Conservation (phyloP, 1,140 invertebrate species). For the Diuraphis noxia region DNA sequence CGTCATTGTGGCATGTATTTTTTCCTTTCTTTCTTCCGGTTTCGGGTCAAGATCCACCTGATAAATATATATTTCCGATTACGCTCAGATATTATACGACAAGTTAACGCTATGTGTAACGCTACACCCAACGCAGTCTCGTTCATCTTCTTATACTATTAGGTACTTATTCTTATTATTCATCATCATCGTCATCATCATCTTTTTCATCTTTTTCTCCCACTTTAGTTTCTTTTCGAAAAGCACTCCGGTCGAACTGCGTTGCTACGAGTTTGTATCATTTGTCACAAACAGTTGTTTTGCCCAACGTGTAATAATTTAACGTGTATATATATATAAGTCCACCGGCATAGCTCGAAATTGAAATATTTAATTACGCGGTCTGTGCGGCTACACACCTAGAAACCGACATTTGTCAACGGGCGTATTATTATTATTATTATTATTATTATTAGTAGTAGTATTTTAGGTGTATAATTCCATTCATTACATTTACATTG, state of each 20-base stretch:
- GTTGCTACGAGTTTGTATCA: not conserved
- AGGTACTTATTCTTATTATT: not conserved
- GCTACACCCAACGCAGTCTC: too few species aligned
- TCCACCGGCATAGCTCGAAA: not conserved
- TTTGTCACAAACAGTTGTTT: not conserved
- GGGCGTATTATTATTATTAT: not conserved
- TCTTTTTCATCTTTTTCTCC: not conserved
- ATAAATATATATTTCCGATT: not conserved
- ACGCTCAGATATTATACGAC: not conserved
- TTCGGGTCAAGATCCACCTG: not conserved
- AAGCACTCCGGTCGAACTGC: not conserved
- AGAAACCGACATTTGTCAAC: not conserved
- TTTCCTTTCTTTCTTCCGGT: not conserved
- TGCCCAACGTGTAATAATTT: not conserved
- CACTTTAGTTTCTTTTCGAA: not conserved
- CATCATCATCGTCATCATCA: not conserved
- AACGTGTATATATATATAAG: not conserved
- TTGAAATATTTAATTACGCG: slow-evolving; percentile 5
- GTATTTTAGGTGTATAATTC: not conserved
- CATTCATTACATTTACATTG: not conserved
- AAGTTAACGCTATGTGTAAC: not conserved
- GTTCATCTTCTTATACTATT: not conserved
- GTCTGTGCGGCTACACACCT: not conserved
- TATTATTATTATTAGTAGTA: not conserved
- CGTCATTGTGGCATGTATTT: not conserved